Evolutionary conservation across 2,888 invertebrate genomes (phyloP), one percentile per base, ranked within the genome.

Genomic region (Drosophila nigritarsus): DNA sequence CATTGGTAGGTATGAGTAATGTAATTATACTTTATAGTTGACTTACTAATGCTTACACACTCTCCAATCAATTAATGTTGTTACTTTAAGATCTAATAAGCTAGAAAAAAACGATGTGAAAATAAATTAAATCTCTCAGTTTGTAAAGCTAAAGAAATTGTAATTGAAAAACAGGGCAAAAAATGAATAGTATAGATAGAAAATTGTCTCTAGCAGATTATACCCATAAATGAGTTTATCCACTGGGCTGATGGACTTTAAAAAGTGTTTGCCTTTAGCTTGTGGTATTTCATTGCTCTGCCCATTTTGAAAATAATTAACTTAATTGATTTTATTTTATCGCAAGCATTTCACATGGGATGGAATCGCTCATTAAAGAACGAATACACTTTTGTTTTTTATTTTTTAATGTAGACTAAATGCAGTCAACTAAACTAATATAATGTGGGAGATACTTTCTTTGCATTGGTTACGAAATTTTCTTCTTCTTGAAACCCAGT

Each of bases 291-390:
- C 6, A 70, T 7, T 34, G 32, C 38, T 6, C 32, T 30, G 36
- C 7, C 38, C 53, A 30, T 51, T 51, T 54, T n/a, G 11, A 59
- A 9, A 54, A 62, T 64, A 66, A 73, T 77, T 64, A 48, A 48
- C 60, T 56, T 77, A 58, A 75, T 61, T 62, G 60, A 58, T 65
- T 78, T 55, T 45, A 58, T 45, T 40, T 73, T 54, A 63, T 60
- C 64, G 20, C 48, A 18, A 40, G 11, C 40, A 49, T 45, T 60
- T 54, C 63, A 30, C 55, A 20, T n/a, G 67, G 59, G 62, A 59
- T 51, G 36, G 55, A 66, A 74, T 63, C 9, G 40, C 55, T 53
- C 32, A 48, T 53, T 55, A 55, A 51, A 59, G 7, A 42, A 45
- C 18, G 13, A 49, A 40, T 34, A 32, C 2, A 18, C 20, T 27